Conservation (phyloP, 2,888 invertebrate genomes). For the Candidula unifasciata region DNA sequence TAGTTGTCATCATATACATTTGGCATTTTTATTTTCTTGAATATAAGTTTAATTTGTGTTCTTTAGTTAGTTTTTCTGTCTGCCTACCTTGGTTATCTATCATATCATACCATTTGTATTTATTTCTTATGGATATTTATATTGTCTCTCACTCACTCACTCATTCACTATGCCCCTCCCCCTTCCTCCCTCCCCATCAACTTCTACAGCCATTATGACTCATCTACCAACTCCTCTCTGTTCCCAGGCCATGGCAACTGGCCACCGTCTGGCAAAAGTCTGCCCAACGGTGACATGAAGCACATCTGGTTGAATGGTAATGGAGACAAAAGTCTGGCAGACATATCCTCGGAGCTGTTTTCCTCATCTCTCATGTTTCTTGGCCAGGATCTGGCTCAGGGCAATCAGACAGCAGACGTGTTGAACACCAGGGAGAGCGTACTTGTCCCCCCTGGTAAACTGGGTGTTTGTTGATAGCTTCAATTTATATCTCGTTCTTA, state of each 20-base stretch:
- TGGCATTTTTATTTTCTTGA: too few relatives aligned
- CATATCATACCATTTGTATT: too few relatives aligned
- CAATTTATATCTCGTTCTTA: too few relatives aligned
- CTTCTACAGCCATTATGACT: neutral
- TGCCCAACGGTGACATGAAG: constrained; percentile 55
- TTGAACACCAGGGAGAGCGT: constrained; percentile 72
- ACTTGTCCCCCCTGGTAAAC: constrained; percentile 68
- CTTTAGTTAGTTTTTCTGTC: too few relatives aligned
- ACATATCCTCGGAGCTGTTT: constrained; percentile 71
- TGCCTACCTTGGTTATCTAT: too few relatives aligned
- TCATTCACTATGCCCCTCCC: too few relatives aligned
- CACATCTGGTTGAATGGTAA: constrained; percentile 60
- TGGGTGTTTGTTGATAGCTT: neutral
- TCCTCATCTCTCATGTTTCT: constrained; percentile 71
- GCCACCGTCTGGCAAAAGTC: constrained; percentile 37
- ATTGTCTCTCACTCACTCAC: too few relatives aligned
- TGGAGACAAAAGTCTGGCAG: constrained; percentile 64
- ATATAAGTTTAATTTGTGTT: too few relatives aligned
- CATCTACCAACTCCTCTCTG: neutral
- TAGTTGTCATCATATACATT: too few relatives aligned
- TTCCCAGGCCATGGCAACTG: constrained; percentile 39
- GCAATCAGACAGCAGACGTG: constrained; percentile 33
- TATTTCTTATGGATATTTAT: too few relatives aligned
- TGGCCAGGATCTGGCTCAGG: constrained; percentile 64
- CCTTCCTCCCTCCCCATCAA: too few relatives aligned